phyloP scores from a whole-genome alignment of 2,113 vertebrate genomes.

The Morphnarchus princeps region DNA sequence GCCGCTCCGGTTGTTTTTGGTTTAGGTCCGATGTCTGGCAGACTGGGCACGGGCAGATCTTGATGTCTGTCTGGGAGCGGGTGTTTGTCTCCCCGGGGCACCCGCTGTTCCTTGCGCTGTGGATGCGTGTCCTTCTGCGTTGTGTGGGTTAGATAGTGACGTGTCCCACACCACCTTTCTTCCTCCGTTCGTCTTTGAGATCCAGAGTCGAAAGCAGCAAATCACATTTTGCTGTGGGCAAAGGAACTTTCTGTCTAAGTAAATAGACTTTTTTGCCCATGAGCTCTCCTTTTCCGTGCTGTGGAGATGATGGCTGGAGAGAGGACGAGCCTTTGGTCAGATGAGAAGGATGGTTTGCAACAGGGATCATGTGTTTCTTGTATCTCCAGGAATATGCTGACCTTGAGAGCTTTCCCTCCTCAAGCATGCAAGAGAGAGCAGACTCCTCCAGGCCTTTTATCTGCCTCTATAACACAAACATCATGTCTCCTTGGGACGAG shows the following conservation, averaged over 20 bases:
- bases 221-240: background rate
- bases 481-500: background rate
- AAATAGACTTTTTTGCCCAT: background rate
- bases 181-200: background rate
- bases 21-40: rapidly evolving
- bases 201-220: rapidly evolving
- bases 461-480: background rate
- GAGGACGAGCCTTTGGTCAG: background rate
- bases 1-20: rapidly evolving
- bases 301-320: background rate
- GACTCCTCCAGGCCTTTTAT: background rate
- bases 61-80: rapidly evolving
- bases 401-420: background rate
- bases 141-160: background rate
- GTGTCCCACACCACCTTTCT: background rate
- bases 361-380: background rate
- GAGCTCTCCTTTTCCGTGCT: background rate
- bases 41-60: background rate
- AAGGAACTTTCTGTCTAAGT: background rate
- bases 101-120: background rate
- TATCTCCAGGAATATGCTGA: background rate
- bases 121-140: background rate
- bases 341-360: background rate
- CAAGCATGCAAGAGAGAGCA: background rate
- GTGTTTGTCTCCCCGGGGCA: background rate